Evolutionary conservation across 2,888 invertebrate genomes (phyloP).

Genomic region (Gastracanthus pulcherrimus): DNA sequence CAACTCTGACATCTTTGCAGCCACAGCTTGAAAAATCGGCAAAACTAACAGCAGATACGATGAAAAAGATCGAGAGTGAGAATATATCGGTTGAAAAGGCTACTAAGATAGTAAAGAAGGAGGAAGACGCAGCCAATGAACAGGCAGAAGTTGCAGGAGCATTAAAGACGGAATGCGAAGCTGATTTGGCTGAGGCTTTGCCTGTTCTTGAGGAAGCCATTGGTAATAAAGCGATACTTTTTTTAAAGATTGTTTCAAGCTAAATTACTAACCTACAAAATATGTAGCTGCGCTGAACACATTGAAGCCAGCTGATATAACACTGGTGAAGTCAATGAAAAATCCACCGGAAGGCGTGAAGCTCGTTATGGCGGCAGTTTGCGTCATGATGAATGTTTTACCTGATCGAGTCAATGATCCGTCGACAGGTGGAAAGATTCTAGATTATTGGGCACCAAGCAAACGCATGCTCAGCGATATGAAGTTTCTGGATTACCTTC

Average conservation of each 20-base stretch:
- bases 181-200: slow-evolving; percentile 92
- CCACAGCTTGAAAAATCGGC: slow-evolving; percentile 87
- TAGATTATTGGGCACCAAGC: slow-evolving; percentile 93
- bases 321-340: slow-evolving; percentile 93
- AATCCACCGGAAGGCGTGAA: slow-evolving; percentile 91
- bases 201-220: slow-evolving; percentile 89
- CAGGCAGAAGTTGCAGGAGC: slow-evolving; percentile 92
- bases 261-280: slow-evolving; percentile 7
- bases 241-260: not conserved
- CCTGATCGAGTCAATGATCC: slow-evolving; percentile 89
- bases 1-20: slow-evolving; percentile 85
- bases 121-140: slow-evolving; percentile 92
- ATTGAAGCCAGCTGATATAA: slow-evolving; percentile 90
- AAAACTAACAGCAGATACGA: slow-evolving; percentile 86
- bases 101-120: slow-evolving; percentile 88
- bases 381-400: slow-evolving; percentile 89
- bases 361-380: slow-evolving; percentile 93
- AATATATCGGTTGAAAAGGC: slow-evolving; percentile 88
- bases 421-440: slow-evolving; percentile 82
- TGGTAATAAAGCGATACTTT: slow-evolving; percentile 58
- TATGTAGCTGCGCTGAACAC: slow-evolving; percentile 86
- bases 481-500: slow-evolving; percentile 86
- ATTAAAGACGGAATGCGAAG: slow-evolving; percentile 93
- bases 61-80: slow-evolving; percentile 87
- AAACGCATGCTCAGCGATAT: slow-evolving; percentile 90